Percentiles rank a stretch among this genome's conserved stretches.
These are phyloP conservation scores for Phylloscopus whistleri DNA, from an alignment of 2,113 vertebrate species.

Conservation along the genomic window DNA sequence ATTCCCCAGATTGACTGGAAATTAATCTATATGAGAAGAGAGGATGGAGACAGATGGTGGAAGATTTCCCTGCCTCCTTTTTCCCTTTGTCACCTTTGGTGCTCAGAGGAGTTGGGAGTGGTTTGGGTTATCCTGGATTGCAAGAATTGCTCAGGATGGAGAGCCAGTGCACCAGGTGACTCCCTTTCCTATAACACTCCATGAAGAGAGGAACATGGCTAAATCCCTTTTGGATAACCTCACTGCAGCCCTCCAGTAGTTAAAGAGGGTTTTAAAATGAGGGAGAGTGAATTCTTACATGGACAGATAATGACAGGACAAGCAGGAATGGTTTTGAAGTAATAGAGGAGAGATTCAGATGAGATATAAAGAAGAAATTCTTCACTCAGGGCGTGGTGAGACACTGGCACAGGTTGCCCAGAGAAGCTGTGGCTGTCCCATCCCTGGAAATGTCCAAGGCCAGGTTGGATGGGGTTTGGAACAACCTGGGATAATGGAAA, in stretches of 20 bases:
- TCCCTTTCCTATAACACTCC: neutral
- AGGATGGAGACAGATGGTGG: accelerated
- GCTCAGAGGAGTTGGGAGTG: neutral
- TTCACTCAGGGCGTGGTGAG: neutral
- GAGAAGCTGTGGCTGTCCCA: neutral
- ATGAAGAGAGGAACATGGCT: neutral
- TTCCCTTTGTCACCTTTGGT: neutral
- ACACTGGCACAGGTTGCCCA: accelerated
- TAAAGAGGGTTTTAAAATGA: neutral
- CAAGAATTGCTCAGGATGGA: neutral
- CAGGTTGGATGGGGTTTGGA: neutral
- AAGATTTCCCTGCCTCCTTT: neutral
- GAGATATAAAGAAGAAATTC: neutral
- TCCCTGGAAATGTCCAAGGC: neutral
- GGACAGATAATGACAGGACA: neutral
- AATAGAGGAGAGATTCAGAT: neutral
- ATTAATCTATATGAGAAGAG: accelerated
- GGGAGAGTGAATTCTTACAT: neutral
- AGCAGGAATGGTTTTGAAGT: neutral
- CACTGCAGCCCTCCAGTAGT: neutral
- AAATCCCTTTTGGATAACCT: neutral
- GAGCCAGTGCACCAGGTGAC: accelerated
- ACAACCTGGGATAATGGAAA: neutral
- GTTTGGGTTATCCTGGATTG: neutral
- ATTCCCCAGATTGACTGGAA: neutral